Evolutionary conservation across 2,888 invertebrate genomes (phyloP).

Genomic region (Hirtodrosophila cameraria): DNA sequence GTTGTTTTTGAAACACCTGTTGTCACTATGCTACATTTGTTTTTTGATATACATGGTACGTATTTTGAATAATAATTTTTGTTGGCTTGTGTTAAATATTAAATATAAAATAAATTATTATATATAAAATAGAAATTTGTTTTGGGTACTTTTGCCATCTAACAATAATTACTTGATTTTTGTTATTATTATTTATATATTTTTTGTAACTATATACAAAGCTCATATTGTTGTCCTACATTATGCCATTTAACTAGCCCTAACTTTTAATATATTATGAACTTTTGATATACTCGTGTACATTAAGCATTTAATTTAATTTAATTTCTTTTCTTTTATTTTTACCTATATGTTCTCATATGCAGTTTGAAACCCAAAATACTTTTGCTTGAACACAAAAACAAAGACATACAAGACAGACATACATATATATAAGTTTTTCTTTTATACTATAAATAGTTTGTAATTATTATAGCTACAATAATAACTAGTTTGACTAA

Average conservation of each 20-base stretch:
- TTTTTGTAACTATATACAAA: constrained; percentile 69
- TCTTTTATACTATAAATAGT: constrained; percentile 14
- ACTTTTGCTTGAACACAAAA: constrained; percentile 43
- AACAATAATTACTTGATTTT: constrained; percentile 41
- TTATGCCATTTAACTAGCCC: constrained; percentile 30
- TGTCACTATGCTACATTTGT: constrained; percentile 63
- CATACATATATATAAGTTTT: constrained; percentile 2
- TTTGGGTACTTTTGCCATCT: constrained; percentile 24
- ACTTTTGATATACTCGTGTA: constrained; percentile 16
- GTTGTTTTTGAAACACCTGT: constrained; percentile 74
- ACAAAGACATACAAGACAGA: constrained; percentile 28
- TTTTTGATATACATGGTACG: constrained; percentile 54
- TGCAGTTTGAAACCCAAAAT: constrained; percentile 74
- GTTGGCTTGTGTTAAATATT: constrained; percentile 46
- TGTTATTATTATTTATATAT: constrained; percentile 12
- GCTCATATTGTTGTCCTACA: constrained; percentile 69
- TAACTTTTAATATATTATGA: constrained; percentile 11
- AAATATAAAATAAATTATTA: constrained; percentile 35
- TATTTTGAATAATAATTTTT: constrained; percentile 52
- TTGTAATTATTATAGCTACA: constrained; percentile 50
- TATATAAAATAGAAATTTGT: constrained; percentile 59
- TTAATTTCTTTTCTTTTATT: constrained; percentile 30
- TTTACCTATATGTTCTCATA: constrained; percentile 76
- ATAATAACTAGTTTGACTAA: constrained; percentile 49
- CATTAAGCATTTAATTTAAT: background rate